phyloP scores from a whole-genome alignment of 2,113 vertebrate species.

The Dryoscopus gambensis region DNA sequence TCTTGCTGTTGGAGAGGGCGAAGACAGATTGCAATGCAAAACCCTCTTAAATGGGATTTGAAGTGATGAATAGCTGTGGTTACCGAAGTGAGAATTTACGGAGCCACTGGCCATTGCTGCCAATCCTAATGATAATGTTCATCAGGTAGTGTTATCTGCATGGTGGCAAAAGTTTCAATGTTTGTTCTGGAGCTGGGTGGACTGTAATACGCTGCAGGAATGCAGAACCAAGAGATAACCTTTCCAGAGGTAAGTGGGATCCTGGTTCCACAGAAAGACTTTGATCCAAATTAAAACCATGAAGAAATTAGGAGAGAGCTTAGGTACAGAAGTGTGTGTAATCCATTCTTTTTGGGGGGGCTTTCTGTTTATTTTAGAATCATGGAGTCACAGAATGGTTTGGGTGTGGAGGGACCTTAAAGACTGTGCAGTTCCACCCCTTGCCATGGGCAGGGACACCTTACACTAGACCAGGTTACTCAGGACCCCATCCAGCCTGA shows the following conservation, averaged over 20 bases:
- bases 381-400: neutral
- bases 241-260: neutral
- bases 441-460: neutral
- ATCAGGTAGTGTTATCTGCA: neutral
- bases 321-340: neutral
- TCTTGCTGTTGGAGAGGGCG: neutral
- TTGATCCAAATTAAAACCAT: neutral
- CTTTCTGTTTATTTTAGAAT: neutral
- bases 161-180: neutral
- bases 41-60: neutral
- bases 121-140: neutral
- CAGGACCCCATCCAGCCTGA: neutral
- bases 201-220: neutral
- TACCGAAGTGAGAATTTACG: neutral
- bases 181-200: neutral
- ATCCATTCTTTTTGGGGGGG: rapidly evolving
- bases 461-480: neutral
- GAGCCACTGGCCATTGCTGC: neutral
- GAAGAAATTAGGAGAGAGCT: neutral
- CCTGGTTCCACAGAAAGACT: neutral
- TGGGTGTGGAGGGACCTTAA: neutral
- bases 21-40: neutral
- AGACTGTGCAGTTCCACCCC: neutral
- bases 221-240: neutral
- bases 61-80: neutral